These are phyloP conservation scores for Allobates femoralis DNA, from an alignment of 2,797 vertebrate species.

Conservation along the genomic window DNA sequence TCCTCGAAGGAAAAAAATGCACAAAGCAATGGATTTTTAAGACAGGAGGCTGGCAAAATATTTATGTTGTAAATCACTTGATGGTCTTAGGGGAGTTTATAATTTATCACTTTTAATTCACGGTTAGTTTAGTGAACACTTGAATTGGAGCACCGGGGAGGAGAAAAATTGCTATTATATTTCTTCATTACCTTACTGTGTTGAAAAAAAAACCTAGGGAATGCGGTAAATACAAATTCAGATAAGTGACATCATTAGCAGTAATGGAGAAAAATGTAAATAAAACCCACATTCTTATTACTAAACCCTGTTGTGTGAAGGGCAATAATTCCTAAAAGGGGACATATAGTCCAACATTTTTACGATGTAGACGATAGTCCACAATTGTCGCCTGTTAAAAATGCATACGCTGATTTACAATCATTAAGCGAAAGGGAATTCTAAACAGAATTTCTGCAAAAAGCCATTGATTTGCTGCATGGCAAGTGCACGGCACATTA, in stretches of 20 bases:
- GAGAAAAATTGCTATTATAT: conserved; percentile 66
- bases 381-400: conserved; percentile 64
- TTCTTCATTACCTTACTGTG: conserved; percentile 67
- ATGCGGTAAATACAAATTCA: conserved; percentile 62
- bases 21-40: conserved; percentile 12
- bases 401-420: conserved; percentile 68
- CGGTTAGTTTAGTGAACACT: conserved; percentile 65
- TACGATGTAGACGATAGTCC: conserved; percentile 40
- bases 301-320: conserved; percentile 52
- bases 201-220: conserved; percentile 63
- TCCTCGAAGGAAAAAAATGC: neutral
- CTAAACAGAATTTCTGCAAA: conserved; percentile 38
- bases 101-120: conserved; percentile 66
- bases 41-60: conserved; percentile 45
- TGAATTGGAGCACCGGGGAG: conserved; percentile 62
- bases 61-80: conserved; percentile 46
- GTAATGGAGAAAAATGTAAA: conserved; percentile 69
- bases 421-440: conserved; percentile 66
- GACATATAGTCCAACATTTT: conserved; percentile 45
- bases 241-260: conserved; percentile 69
- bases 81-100: conserved; percentile 57
- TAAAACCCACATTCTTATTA: conserved; percentile 66
- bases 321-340: conserved; percentile 53
- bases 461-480: conserved; percentile 56
- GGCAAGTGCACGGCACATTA: conserved; percentile 46